A percentile compares a stretch with the other conserved stretches of the same genome.
Evolutionary conservation across 2,888 invertebrate species (phyloP).

Genomic region (Drosophila buzzatii): DNA sequence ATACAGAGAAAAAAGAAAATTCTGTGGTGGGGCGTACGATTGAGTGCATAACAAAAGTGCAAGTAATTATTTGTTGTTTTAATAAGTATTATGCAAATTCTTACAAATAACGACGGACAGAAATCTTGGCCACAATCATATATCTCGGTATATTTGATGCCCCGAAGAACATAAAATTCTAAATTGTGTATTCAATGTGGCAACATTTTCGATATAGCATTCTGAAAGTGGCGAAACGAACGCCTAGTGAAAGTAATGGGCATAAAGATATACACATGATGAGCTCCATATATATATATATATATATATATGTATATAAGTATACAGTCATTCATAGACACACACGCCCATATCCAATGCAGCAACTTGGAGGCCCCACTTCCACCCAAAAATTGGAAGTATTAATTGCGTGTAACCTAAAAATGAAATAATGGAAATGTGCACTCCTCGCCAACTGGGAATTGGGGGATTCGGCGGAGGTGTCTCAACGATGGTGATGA

Average conservation of each 20-base stretch:
- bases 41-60: constrained; percentile 71
- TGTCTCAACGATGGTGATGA: neutral
- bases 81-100: constrained; percentile 37
- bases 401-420: constrained; percentile 78
- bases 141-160: neutral
- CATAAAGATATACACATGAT: constrained; percentile 50
- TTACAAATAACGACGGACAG: constrained; percentile 12
- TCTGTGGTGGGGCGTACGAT: constrained; percentile 32
- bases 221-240: constrained; percentile 69
- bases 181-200: constrained; percentile 72
- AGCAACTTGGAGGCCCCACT: constrained; percentile 48
- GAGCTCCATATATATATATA: constrained; percentile 27
- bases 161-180: constrained; percentile 19
- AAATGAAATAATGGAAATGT: constrained; percentile 71
- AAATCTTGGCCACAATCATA: constrained; percentile 5
- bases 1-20: constrained; percentile 31
- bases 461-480: neutral
- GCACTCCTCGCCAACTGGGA: constrained; percentile 46
- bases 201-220: constrained; percentile 62
- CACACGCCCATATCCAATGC: constrained; percentile 20
- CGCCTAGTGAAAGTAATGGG: constrained; percentile 76
- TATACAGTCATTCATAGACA: constrained; percentile 7
- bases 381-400: constrained; percentile 50
- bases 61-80: constrained; percentile 65
- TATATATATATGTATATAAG: constrained; percentile 17